Evolutionary conservation across 2,797 vertebrate species (phyloP).

Genomic region (Typhlichthys subterraneus): DNA sequence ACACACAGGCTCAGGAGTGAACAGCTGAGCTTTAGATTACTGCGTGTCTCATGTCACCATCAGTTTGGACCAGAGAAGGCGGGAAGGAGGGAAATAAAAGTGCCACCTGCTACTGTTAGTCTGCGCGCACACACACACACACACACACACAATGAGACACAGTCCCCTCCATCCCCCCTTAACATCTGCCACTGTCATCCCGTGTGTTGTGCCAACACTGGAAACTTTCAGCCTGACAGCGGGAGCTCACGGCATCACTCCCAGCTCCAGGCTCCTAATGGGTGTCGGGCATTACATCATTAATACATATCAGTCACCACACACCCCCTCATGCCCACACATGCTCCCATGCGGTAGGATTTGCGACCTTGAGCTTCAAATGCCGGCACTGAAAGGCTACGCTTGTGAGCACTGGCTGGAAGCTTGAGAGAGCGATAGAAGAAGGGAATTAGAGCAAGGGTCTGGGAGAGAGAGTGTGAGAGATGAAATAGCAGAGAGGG

Average conservation of each 20-base stretch:
- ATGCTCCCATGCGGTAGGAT: slow-evolving; percentile 30
- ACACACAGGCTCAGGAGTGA: slow-evolving; percentile 49
- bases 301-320: slow-evolving; percentile 71
- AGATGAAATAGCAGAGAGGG: not conserved
- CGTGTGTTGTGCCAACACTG: slow-evolving; percentile 67
- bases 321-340: slow-evolving; percentile 42
- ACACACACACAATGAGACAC: slow-evolving; percentile 31
- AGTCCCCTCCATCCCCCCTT: slow-evolving; percentile 29
- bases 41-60: slow-evolving; percentile 54
- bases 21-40: slow-evolving; percentile 71
- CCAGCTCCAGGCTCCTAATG: slow-evolving; percentile 70
- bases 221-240: slow-evolving; percentile 73
- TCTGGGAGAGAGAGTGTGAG: slow-evolving; percentile 2
- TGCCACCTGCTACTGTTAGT: slow-evolving; percentile 80
- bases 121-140: slow-evolving; percentile 34
- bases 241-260: slow-evolving; percentile 64
- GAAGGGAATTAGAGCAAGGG: slow-evolving; percentile 1
- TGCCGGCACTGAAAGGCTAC: slow-evolving; percentile 48
- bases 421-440: slow-evolving; percentile 35
- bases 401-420: slow-evolving; percentile 37
- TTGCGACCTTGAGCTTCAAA: slow-evolving; percentile 60
- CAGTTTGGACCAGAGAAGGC: slow-evolving; percentile 64
- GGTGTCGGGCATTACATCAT: slow-evolving; percentile 64
- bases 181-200: slow-evolving; percentile 69
- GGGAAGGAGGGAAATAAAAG: slow-evolving; percentile 76